Base-by-base conservation (phyloP, 92 coral and sea anemone genomes). In the Epizoanthus rinbou region DNA sequence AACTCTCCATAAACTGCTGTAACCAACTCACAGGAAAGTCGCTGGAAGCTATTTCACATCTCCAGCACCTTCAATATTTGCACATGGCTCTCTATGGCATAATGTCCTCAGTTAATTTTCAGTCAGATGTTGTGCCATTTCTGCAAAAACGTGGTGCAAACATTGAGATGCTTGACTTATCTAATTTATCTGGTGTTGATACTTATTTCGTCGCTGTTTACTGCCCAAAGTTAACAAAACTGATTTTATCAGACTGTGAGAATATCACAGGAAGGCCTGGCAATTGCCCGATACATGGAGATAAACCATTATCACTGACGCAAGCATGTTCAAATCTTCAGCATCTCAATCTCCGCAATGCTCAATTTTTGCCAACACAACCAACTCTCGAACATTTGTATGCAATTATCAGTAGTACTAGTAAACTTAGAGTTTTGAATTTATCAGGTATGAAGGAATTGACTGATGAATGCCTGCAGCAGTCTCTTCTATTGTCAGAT, bases 301-400 rank as follows among this genome's bases (percentile, higher is more conserved):
- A 63, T 31, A 41, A 58, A 24, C 47, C 11, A 15, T 25, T 76
- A 17, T 74, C 93, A 18, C 33, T 92, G 31, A 59, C 84, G 21
- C 82, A 90, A 71, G 93, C 92, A 5, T 92, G 97, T 78, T 84
- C 85, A 3, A 66, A 85, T 62, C 89, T 92, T 8, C 82, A 57
- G 65, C 14, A 18, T 54, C 90, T 92, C 11, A 53, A 90, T 75
- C 87, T 92, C 58, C 90, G 79, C n/a, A 23, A 75, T 89, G 86
- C 87, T 24, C 64, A 57, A 23, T 92, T 92, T 70, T 56, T 90
- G 11, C 64, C 75, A 2, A 24, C 71, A 16, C 76, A 78, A 45
- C n/a, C 91, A 22, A 69, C 90, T n/a, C 16, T 17, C 0, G 95
- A 92, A 56, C 93, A 92, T 22, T 76, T 92, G 1, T 2, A 64